Base-by-base conservation (phyloP, 2,797 vertebrate genomes). In the Poeciliopsis presidionis region DNA sequence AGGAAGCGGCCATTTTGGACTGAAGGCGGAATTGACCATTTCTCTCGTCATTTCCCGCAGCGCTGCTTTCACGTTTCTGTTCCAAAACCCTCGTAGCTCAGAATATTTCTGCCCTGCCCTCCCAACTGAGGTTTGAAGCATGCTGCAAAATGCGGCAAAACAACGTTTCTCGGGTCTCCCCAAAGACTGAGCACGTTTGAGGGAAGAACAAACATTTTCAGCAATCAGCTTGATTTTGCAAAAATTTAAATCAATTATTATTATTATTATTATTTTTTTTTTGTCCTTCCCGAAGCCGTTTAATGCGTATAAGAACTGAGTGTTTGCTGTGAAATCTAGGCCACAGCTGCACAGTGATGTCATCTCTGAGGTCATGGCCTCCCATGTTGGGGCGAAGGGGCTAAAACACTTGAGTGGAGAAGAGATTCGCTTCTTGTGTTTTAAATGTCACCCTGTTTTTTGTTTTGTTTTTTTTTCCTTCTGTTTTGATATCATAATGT, bases 321-420 rank as follows among this genome's bases (percentile, higher is more conserved):
- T 39, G 65, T 25, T 46, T 12, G 72, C 76, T 83, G 80, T 83
- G 81, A 82, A 81, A 92, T 90, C 65, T 90, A 88, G 90, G 89
- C 72, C 88, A 90, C 92, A 94, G 93, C 93, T 94, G 91, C 83
- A 82, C 25, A 69, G 81, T 93, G 90, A 94, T 86, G 88, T 92
- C 91, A 92, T 69, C 85, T 82, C 78, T 90, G 89, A 92, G 90
- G 85, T 91, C 86, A 91, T 87, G 74, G 84, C 80, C 87, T 75
- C 82, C 77, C 72, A 78, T 59, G 87, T 63, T 81, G 55, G 20
- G 75, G 47, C 14, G 70, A 71, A n/a, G 49, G 28, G 49, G 33
- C 16, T 51, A 57, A 53, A 53, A 81, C 70, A 80, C 73, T 76
- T 51, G 57, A 70, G 51, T 51, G 59, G 72, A 80, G 73, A 59